Percentiles rank a stretch among this genome's conserved stretches.
These are phyloP conservation scores for Cheracebus regulus DNA, from an alignment of 2,797 vertebrate species.

Conservation along the genomic window DNA sequence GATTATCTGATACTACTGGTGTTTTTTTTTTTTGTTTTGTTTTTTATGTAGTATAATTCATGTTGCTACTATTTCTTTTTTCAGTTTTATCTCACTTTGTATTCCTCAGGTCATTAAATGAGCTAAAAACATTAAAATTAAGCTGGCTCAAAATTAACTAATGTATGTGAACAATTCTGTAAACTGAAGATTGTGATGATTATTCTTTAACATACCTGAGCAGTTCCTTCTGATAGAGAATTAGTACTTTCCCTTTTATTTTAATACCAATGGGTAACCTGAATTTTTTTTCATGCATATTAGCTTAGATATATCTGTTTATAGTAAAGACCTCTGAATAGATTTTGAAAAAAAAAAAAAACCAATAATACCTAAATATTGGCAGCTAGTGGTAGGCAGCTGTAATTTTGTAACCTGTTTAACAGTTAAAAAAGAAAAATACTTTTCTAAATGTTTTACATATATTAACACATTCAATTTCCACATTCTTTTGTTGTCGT, in stretches of 20 bases:
- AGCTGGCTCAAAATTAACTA: not conserved
- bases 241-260: not conserved
- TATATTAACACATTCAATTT: not conserved
- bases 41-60: not conserved
- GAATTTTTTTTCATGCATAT: not conserved
- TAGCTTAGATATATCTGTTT: not conserved
- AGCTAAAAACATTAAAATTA: conserved; percentile 30
- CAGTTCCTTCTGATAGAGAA: not conserved
- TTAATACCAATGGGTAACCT: not conserved
- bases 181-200: not conserved
- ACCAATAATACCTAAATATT: not conserved
- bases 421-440: not conserved
- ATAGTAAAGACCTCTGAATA: not conserved
- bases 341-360: not conserved
- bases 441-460: not conserved
- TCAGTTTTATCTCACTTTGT: conserved; percentile 11
- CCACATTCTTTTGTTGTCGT: not conserved
- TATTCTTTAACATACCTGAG: not conserved
- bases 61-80: conserved; percentile 15
- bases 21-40: not conserved
- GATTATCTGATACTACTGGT: not conserved
- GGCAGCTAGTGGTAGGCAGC: too few relatives aligned
- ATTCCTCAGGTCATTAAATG: conserved; percentile 8
- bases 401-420: not conserved
- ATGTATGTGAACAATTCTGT: not conserved